Evolutionary conservation across 2,113 vertebrate genomes (phyloP), one percentile per base, ranked within the genome.

Genomic region (Catharus bicknelli): DNA sequence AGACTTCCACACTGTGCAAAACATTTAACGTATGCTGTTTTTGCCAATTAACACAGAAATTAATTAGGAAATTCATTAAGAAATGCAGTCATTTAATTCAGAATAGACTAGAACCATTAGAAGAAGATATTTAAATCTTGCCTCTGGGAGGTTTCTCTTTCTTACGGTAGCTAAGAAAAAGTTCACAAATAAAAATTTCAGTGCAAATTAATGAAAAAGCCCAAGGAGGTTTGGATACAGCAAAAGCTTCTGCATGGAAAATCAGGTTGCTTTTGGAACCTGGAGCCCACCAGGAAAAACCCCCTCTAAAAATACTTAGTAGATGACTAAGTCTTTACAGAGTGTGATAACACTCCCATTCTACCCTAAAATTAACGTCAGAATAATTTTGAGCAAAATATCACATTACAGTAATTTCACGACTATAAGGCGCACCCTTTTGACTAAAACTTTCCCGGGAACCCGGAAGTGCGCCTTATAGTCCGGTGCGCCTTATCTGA

Each of bases 1-100:
- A 76, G 66, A 92, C 45, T 73, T 83, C 47, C 53, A 20, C 36
- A 83, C 34, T 77, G 61, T 11, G 51, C 34, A 90, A 79, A 76
- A 54, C 30, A 22, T 87, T 89, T 82, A 45, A 51, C 8, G 13
- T 19, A 72, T 54, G 17, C 23, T 70, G 32, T 2, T 95, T 89
- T 83, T 87, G 74, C 42, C 80, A 93, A 88, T 95, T 95, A 95
- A 95, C 63, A 89, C 5, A 64, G 11, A 96, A 90, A 95, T 89
- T 68, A 87, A 95, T 89, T 68, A 87, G 40, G 40, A 90, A 90
- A 92, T 92, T 79, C 19, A 83, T 91, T 92, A 91, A 80, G 26
- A 29, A 86, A 86, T 74, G 51, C 51, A 88, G 51, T 59, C 3
- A 69, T 86, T 87, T 85, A 92, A 63, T 90, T 83, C 81, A 83